Evolutionary conservation across 2,113 vertebrate species (phyloP).

Genomic region (Acanthisitta chloris): DNA sequence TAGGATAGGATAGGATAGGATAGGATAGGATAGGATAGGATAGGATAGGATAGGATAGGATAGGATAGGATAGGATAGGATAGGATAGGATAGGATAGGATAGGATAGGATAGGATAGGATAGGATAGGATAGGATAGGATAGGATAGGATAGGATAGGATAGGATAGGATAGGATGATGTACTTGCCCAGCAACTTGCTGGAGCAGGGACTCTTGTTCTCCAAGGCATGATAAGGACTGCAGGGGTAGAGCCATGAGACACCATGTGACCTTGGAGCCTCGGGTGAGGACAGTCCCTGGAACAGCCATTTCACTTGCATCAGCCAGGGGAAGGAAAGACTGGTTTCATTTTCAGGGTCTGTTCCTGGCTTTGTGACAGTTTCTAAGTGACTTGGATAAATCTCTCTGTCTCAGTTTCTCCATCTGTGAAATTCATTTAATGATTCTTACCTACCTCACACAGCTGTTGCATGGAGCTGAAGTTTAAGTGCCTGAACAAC

Average conservation of each 20-base stretch:
- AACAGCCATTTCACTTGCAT: background rate
- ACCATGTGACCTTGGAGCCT: background rate
- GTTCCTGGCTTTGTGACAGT: slow-evolving; percentile 18
- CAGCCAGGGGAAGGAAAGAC: background rate
- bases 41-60: background rate
- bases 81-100: rapidly evolving
- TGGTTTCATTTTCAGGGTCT: background rate
- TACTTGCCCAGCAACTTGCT: background rate
- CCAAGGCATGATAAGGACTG: background rate
- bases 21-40: background rate
- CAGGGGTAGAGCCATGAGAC: background rate
- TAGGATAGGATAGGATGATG: background rate
- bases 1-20: rapidly evolving
- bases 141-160: background rate
- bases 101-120: background rate
- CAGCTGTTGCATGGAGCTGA: background rate
- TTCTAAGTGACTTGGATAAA: background rate
- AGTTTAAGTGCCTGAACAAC: background rate
- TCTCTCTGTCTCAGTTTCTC: slow-evolving; percentile 21
- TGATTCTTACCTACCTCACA: slow-evolving; percentile 20
- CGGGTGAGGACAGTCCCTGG: background rate
- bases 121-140: background rate
- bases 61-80: background rate
- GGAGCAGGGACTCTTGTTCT: background rate
- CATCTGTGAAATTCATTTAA: slow-evolving; percentile 40